These are phyloP conservation scores for Synanceia verrucosa DNA, from an alignment of 2,797 vertebrate species.

Conservation along the genomic window DNA sequence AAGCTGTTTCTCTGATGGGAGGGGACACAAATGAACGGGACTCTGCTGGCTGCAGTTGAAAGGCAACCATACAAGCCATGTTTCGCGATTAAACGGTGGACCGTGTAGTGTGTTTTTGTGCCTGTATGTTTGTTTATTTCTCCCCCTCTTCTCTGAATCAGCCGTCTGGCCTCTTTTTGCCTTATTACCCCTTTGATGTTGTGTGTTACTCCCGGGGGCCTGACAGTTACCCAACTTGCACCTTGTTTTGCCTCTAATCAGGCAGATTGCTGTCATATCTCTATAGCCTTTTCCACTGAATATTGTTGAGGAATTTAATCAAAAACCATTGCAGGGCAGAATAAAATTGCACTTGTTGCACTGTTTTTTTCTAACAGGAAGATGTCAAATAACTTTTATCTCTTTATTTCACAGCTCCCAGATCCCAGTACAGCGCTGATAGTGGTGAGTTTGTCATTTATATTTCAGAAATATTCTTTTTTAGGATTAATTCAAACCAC, in stretches of 20 bases:
- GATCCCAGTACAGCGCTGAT: slow-evolving; percentile 71
- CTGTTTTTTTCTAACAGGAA: neutral
- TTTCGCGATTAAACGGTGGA: slow-evolving; percentile 42
- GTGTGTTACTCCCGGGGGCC: slow-evolving; percentile 30
- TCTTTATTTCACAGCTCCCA: slow-evolving; percentile 64
- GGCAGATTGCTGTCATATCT: slow-evolving; percentile 33
- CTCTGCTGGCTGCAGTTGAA: slow-evolving; percentile 37
- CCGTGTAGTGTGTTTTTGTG: slow-evolving; percentile 12
- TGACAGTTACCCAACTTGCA: slow-evolving; percentile 30
- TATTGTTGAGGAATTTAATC: neutral
- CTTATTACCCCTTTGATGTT: slow-evolving; percentile 59
- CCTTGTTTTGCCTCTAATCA: slow-evolving; percentile 24
- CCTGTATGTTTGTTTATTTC: slow-evolving; percentile 1
- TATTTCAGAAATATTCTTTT: neutral
- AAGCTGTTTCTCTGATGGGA: slow-evolving; percentile 57
- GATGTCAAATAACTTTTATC: slow-evolving; percentile 4
- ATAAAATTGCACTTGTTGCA: neutral
- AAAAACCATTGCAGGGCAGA: neutral
- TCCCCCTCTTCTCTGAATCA: neutral
- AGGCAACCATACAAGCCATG: slow-evolving; percentile 43
- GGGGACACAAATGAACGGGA: slow-evolving; percentile 44
- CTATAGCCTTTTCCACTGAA: neutral
- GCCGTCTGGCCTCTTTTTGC: slow-evolving; percentile 39
- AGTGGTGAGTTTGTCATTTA: slow-evolving; percentile 67
- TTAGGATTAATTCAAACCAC: neutral